Percentiles rank a stretch among this genome's conserved stretches.
These are phyloP conservation scores for Argyrosomus japonicus DNA, from an alignment of 2,113 vertebrate species.

Conservation along the genomic window DNA sequence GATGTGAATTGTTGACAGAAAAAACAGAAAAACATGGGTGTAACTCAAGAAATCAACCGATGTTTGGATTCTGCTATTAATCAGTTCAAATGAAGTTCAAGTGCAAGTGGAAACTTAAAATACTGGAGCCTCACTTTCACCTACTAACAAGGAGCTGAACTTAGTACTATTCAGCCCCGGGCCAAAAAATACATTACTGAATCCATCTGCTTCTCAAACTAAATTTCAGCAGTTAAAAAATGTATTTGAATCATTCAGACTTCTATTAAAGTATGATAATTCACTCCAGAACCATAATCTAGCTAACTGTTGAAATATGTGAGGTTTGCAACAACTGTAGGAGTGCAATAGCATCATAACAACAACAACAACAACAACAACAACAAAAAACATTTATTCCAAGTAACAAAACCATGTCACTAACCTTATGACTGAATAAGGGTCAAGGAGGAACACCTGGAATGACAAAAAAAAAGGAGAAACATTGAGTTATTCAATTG, in stretches of 20 bases:
- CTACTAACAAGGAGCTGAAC: neutral
- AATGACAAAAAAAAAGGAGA: no score
- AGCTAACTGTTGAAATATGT: neutral
- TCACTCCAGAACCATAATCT: neutral
- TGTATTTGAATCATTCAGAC: no score
- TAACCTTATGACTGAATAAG: no score
- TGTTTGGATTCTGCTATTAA: neutral
- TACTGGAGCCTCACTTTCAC: neutral
- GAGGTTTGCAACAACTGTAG: neutral
- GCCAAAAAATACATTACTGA: neutral
- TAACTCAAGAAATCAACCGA: neutral
- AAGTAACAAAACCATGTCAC: no score
- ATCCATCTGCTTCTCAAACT: neutral
- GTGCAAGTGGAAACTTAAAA: neutral
- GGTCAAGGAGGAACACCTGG: no score
- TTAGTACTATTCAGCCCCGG: neutral
- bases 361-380: neutral
- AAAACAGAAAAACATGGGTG: constrained; percentile 21
- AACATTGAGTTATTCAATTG: no score
- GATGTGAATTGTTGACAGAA: constrained; percentile 10
- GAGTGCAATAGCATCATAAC: neutral
- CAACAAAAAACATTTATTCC: neutral
- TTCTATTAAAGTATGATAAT: no score
- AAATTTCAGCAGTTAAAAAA: no score
- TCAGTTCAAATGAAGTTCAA: neutral